These are phyloP conservation scores for Zosterops hypoxanthus DNA, from an alignment of 2,113 vertebrate species.

Conservation along the genomic window DNA sequence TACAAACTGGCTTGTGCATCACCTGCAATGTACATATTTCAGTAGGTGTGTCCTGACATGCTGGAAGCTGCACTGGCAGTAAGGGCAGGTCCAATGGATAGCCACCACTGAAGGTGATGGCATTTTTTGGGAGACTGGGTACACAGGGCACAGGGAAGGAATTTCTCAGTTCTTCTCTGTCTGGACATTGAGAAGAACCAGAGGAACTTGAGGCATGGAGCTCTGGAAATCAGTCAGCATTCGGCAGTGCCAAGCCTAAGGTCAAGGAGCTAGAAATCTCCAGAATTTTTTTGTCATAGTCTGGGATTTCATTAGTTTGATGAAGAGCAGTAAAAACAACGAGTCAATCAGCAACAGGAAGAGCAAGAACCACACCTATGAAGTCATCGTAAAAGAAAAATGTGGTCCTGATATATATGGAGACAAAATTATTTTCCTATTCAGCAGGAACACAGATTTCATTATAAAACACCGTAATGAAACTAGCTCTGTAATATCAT, in stretches of 20 bases:
- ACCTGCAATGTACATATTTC: neutral
- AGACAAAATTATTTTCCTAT: neutral
- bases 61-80: neutral
- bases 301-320: neutral
- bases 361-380: neutral
- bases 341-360: neutral
- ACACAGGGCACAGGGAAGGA: fast-evolving
- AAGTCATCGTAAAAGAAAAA: neutral
- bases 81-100: neutral
- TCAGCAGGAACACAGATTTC: neutral
- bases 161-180: neutral
- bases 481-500: neutral
- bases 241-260: neutral
- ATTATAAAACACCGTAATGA: neutral
- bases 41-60: neutral
- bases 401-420: neutral
- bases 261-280: neutral
- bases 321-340: conserved; percentile 3
- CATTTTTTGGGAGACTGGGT: neutral
- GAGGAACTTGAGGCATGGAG: neutral
- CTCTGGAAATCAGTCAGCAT: neutral
- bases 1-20: neutral
- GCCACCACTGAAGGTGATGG: neutral
- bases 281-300: neutral
- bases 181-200: neutral